Conservation (phyloP, 1,140 invertebrate species). For the Lordiphosa stackelbergi region DNA sequence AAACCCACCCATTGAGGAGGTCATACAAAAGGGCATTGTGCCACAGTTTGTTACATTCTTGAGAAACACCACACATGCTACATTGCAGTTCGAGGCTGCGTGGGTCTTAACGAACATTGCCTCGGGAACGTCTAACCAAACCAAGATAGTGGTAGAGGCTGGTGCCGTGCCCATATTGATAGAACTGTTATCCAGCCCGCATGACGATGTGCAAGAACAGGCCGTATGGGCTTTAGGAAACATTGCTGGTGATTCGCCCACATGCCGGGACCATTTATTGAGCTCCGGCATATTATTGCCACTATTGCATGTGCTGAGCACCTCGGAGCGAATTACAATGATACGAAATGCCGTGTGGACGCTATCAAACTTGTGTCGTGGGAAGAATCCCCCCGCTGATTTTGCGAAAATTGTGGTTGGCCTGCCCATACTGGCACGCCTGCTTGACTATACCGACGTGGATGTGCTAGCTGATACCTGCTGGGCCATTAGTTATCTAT, state of each 20-base stretch:
- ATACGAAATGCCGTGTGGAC: slow-evolving; percentile 98
- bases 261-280: slow-evolving; percentile 94
- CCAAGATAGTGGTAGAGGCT: slow-evolving; percentile 93
- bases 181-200: slow-evolving; percentile 86
- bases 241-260: slow-evolving; percentile 96
- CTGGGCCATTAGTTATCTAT: slow-evolving; percentile 96
- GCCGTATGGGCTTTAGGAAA: slow-evolving; percentile 96
- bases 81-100: slow-evolving; percentile 95
- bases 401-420: slow-evolving; percentile 91
- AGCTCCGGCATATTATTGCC: slow-evolving; percentile 90
- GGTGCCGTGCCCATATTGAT: slow-evolving; percentile 96
- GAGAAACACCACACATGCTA: slow-evolving; percentile 88
- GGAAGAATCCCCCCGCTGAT: slow-evolving; percentile 97
- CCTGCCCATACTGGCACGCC: slow-evolving; percentile 90
- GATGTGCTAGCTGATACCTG: slow-evolving; percentile 97
- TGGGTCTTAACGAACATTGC: slow-evolving; percentile 99
- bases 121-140: slow-evolving; percentile 96
- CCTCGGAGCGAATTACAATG: slow-evolving; percentile 91
- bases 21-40: slow-evolving; percentile 97
- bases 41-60: slow-evolving; percentile 97
- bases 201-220: slow-evolving; percentile 97
- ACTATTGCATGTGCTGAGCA: slow-evolving; percentile 91
- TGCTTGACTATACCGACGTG: slow-evolving; percentile 92
- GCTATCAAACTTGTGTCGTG: slow-evolving; percentile 96
- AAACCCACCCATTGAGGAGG: slow-evolving; percentile 98